Evolutionary conservation across 2,888 invertebrate species (phyloP), one percentile per base, ranked within the genome.

Genomic region (Xanthorhoe designata): DNA sequence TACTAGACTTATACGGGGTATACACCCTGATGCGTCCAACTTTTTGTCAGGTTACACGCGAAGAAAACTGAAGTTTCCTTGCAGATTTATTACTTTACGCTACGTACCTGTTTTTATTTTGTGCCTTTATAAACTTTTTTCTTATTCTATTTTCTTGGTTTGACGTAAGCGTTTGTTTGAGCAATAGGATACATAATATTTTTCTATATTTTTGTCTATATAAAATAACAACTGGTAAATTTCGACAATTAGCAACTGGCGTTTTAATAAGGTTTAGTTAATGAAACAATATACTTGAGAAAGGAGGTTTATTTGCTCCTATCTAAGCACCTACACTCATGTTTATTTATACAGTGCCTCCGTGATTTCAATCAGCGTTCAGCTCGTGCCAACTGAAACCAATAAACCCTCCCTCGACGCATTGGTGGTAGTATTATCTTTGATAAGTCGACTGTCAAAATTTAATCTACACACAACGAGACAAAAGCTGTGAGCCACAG

Each of bases 391-490:
- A 66, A 69, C 69, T 68, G 66, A 74, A 73, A 69, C 68, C 68
- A 63, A 69, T 70, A 78, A 68, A 70, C 74, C 75, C 54, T 65
- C 68, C 58, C 69, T 66, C 29, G 66, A 76, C 74, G 70, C 72
- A 70, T 69, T 69, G 60, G 72, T 45, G 74, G 69, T 68, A 71
- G 78, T 72, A 77, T 81, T 82, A 82, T 82, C 83, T 81, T 81
- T 81, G 81, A 81, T 81, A 82, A 81, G 78, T 82, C 78, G 77
- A 78, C 81, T 82, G 82, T 82, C 83, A 79, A 81, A 80, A 82
- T 81, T 81, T 79, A 82, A 82, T 82, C 80, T 82, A 82, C 76
- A 81, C 75, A 81, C 76, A 79, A 75, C 75, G 76, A 75, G 77
- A 77, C 68, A 64, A 66, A 55, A 63, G 57, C 59, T 53, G 35